Conservation (phyloP, 1,140 invertebrate genomes). For the Zelostemma sp. region DNA sequence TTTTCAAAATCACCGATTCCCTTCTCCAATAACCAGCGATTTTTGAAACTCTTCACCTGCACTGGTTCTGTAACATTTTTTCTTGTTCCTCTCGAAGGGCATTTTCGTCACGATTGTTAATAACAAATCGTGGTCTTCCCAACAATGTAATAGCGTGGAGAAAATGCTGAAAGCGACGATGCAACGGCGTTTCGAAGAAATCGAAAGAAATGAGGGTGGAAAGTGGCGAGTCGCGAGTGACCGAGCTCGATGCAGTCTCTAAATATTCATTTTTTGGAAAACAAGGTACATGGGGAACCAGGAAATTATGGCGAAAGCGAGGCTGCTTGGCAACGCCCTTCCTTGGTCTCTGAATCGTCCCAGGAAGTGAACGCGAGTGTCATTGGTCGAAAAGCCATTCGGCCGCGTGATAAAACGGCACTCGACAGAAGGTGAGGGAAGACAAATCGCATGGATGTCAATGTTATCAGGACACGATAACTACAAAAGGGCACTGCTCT, state of each 20-base stretch:
- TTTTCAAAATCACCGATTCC: too few species aligned
- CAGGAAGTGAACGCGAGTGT: slow-evolving; percentile 32
- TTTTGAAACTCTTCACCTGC: too few species aligned
- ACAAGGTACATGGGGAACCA: slow-evolving; percentile 22
- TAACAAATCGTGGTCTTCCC: too few species aligned
- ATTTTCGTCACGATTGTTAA: too few species aligned
- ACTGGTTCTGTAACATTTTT: too few species aligned
- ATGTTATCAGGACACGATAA: slow-evolving; percentile 59
- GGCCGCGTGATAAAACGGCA: slow-evolving; percentile 28
- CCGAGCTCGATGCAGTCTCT: not conserved
- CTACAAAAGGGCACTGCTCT: slow-evolving; percentile 10
- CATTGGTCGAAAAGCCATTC: slow-evolving; percentile 39
- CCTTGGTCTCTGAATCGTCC: slow-evolving; percentile 23
- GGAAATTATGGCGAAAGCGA: slow-evolving; percentile 30
- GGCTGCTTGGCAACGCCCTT: slow-evolving; percentile 17
- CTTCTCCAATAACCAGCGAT: too few species aligned
- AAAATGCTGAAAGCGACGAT: too few species aligned
- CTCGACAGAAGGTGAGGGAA: slow-evolving; percentile 58
- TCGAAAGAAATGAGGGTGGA: too few species aligned
- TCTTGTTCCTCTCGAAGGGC: too few species aligned
- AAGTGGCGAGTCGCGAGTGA: too few species aligned
- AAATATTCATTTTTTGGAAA: slow-evolving; percentile 41
- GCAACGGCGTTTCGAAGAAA: too few species aligned
- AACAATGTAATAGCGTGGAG: too few species aligned
- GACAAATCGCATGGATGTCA: slow-evolving; percentile 70